Base-by-base conservation (phyloP, 2,888 invertebrate genomes). In the Pyrrhosoma nymphula region DNA sequence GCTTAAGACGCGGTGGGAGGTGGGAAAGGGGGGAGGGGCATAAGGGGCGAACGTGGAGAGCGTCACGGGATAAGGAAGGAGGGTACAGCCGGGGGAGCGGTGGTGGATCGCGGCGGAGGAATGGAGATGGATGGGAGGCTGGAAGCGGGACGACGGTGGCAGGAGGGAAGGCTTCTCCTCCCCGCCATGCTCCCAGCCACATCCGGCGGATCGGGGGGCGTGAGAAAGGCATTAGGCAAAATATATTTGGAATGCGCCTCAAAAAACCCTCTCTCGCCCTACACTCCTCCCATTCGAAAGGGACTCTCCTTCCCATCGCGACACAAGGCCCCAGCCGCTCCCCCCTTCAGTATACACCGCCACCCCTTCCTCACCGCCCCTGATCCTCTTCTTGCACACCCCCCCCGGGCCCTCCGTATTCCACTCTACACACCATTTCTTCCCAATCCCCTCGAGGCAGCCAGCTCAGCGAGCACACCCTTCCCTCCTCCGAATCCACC, bases 171-270 rank as follows among this genome's bases (percentile, higher is more conserved):
- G 12, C 6, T 35, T 14, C 35, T 12, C 39, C n/a, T 6, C 30
- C n/a, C 39, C 26, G 35, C 39, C 93, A 47, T 16, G 91, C 91
- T 26, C 30, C 91, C 91, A 63, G 63, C 69, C 93, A 93, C 93
- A 93, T 93, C 93, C 93, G 93, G 93, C 93, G 47, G 93, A 91
- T 91, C 91, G 69, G 47, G 93, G 93, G 93, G 69, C 93, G 93
- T 93, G 93, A 93, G 93, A 93, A 93, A 69, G 69, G 93, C 93
- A 93, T 93, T 93, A 93, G 93, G 93, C 93, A 93, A 93, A 93
- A 69, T 93, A 93, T 93, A 93, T 93, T 69, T 93, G 93, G 93
- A 93, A 93, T 93, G 93, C 93, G 93, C 69, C 93, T 93, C 91
- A 20, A 56, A 90, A 91, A 91, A 30, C 30, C 63, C 93, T 47